These are phyloP conservation scores for Ptychodera flava DNA, from an alignment of 35 echinoderm and acorn worm species.

Conservation along the genomic window DNA sequence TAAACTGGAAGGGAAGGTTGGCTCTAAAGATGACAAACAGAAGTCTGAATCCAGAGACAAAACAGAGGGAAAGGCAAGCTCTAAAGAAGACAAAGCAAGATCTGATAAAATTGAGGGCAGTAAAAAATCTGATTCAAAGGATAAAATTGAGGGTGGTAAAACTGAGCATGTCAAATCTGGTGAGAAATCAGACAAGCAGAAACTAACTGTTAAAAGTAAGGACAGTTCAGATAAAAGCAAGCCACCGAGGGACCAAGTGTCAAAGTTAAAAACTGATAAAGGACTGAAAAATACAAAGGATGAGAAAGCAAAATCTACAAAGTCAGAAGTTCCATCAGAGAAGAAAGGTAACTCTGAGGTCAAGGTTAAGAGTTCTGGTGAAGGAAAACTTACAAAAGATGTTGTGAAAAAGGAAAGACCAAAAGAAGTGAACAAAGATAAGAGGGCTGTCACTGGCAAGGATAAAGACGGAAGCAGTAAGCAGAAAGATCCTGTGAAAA, in stretches of 20 bases:
- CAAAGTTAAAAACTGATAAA: neutral
- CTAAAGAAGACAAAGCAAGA: no score
- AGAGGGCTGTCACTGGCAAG: neutral
- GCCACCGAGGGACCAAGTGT: neutral
- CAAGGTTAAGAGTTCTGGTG: neutral
- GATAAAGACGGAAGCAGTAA: neutral
- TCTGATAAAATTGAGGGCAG: no score
- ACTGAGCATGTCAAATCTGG: neutral
- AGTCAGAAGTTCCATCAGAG: neutral
- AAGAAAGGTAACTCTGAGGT: neutral
- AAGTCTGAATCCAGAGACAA: no score
- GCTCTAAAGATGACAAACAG: no score
- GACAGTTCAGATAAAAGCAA: neutral
- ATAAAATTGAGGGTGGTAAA: no score
- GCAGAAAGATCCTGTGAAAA: neutral
- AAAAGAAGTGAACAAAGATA: neutral
- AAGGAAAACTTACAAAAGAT: neutral
- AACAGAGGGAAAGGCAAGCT: no score
- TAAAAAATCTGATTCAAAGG: no score
- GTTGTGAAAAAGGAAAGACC: neutral
- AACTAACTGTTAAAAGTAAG: neutral
- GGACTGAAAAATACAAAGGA: neutral
- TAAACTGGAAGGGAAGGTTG: no score
- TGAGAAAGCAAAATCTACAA: neutral
- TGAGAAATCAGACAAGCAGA: neutral